These are phyloP conservation scores for Tapera naevia DNA, from an alignment of 2,797 vertebrate genomes.

Conservation along the genomic window DNA sequence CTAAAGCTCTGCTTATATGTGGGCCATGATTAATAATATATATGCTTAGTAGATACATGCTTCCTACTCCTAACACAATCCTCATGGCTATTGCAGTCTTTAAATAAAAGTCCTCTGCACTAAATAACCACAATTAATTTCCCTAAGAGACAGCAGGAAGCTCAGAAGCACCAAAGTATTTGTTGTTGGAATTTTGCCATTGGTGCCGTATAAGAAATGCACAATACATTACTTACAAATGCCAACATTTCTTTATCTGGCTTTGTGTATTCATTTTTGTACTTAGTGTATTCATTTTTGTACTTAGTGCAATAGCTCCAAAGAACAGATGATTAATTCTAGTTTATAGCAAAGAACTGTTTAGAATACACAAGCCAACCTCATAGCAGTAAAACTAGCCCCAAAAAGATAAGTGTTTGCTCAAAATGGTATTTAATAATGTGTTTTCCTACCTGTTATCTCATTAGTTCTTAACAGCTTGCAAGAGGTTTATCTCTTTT, in stretches of 20 bases:
- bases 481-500: neutral
- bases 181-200: neutral
- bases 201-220: neutral
- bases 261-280: neutral
- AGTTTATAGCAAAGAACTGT: neutral
- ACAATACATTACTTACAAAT: neutral
- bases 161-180: neutral
- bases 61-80: neutral
- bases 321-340: neutral
- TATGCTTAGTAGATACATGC: neutral
- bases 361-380: neutral
- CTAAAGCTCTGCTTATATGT: neutral
- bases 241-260: neutral
- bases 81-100: neutral
- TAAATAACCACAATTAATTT: constrained; percentile 10
- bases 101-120: neutral
- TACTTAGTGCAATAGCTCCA: neutral
- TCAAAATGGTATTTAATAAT: neutral
- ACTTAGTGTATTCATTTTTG: neutral
- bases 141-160: neutral
- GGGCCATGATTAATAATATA: neutral
- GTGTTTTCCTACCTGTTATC: neutral
- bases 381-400: neutral
- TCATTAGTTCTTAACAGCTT: neutral
- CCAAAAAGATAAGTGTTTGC: neutral